Evolutionary conservation across 2,888 invertebrate genomes (phyloP).

Genomic region (Leucophenga maculata): DNA sequence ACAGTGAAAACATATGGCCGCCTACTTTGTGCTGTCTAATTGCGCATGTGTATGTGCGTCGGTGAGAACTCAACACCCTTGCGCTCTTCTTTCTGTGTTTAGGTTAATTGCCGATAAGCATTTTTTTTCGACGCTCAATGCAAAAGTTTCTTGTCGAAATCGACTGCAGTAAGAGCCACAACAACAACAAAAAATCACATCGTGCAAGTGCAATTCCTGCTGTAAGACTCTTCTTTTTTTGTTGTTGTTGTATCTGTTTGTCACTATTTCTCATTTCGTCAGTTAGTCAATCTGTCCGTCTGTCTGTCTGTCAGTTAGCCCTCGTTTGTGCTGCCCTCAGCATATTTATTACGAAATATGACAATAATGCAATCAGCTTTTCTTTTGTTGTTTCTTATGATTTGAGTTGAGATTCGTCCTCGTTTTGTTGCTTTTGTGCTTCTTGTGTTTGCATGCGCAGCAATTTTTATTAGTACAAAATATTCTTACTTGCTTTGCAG

Average conservation of each 20-base stretch:
- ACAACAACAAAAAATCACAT: background rate
- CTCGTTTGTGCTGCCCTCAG: slow-evolving; percentile 52
- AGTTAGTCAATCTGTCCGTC: background rate
- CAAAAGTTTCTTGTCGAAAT: slow-evolving; percentile 50
- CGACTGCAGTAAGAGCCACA: slow-evolving; percentile 16
- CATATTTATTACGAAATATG: slow-evolving; percentile 68
- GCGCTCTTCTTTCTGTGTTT: slow-evolving; percentile 32
- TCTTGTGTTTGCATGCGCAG: slow-evolving; percentile 30
- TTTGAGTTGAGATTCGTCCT: slow-evolving; percentile 55
- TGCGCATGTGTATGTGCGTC: slow-evolving; percentile 18
- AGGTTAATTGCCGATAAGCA: slow-evolving; percentile 25
- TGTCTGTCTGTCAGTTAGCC: background rate
- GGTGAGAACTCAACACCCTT: slow-evolving; percentile 43
- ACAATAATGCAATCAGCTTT: slow-evolving; percentile 64
- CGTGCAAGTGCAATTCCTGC: slow-evolving; percentile 8
- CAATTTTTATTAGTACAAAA: slow-evolving; percentile 11
- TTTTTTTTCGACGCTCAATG: slow-evolving; percentile 39
- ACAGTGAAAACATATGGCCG: background rate
- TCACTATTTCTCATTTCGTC: background rate
- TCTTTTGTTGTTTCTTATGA: slow-evolving; percentile 47
- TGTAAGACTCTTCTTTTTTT: background rate
- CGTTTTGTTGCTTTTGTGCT: slow-evolving; percentile 54
- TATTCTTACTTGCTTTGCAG: slow-evolving; percentile 8
- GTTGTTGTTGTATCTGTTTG: background rate
- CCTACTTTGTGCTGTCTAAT: slow-evolving; percentile 6